phyloP scores from a whole-genome alignment of 2,797 vertebrate species.

The Mallotus villosus region DNA sequence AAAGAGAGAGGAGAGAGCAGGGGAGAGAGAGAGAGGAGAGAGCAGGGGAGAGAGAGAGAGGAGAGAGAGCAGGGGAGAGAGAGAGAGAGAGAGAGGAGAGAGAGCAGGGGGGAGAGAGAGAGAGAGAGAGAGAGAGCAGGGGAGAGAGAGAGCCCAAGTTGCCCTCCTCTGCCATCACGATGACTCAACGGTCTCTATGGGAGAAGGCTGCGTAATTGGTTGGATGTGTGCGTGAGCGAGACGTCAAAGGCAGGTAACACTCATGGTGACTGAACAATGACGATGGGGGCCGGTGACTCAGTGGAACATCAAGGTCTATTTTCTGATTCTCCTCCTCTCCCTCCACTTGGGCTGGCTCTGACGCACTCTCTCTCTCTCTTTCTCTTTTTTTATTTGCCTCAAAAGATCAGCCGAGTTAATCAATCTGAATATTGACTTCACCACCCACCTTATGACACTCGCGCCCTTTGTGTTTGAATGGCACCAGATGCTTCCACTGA shows the following conservation, averaged over 20 bases:
- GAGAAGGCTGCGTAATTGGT: slow-evolving; percentile 24
- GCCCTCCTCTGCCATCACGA: slow-evolving; percentile 27
- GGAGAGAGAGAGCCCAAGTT: too few species aligned
- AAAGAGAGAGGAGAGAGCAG: too few species aligned
- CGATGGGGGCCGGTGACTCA: slow-evolving; percentile 56
- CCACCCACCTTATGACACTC: slow-evolving; percentile 10
- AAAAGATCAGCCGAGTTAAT: slow-evolving; percentile 30
- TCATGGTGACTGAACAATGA: slow-evolving; percentile 43
- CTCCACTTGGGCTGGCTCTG: slow-evolving; percentile 13
- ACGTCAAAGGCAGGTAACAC: slow-evolving; percentile 58
- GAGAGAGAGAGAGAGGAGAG: not conserved
- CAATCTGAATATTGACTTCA: slow-evolving; percentile 23
- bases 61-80: not conserved
- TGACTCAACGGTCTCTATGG: slow-evolving; percentile 55
- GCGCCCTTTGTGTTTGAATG: slow-evolving; percentile 6
- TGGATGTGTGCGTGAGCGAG: slow-evolving; percentile 17
- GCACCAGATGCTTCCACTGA: slow-evolving; percentile 22
- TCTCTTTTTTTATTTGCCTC: slow-evolving; percentile 4
- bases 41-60: not conserved
- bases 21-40: not conserved
- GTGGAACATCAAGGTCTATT: slow-evolving; percentile 36
- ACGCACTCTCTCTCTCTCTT: not conserved
- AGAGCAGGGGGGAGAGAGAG: not conserved
- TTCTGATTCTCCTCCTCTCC: slow-evolving; percentile 10
- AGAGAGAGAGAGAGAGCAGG: too few species aligned